Base-by-base conservation (phyloP, 2,797 vertebrate genomes). In the Salarias fasciatus region DNA sequence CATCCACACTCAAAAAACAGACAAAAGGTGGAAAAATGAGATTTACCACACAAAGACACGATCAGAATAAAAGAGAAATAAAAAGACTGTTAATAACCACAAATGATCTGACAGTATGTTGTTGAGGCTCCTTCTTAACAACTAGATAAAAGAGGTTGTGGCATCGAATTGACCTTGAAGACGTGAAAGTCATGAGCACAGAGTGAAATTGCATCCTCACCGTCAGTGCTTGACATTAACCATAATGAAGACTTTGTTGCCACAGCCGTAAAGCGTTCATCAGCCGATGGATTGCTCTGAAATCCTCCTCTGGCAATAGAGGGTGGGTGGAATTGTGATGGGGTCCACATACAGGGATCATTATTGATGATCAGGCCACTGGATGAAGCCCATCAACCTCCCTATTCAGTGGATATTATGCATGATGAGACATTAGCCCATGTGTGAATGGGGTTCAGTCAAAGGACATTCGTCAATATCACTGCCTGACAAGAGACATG, bases 201-300 rank as follows among this genome's bases (percentile, higher is more conserved):
- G 79, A 84, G 63, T 71, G 72, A 85, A 88, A 83, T 62, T 74
- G 68, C 75, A 84, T 63, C 57, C 44, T 77, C 51, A 10, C 72
- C 68, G 81, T 77, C 64, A 77, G 55, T 65, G 59, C 63, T 35
- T 4, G 31, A 80, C 71, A 79, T 77, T 81, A 77, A 75, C 72
- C 68, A 48, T 83, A 84, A 88, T 79, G 75, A 82, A 72, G 77
- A 80, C 73, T 69, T 79, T 80, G 73, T 77, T 75, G 72, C 75
- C 53, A 69, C 33, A 40, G 53, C 74, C 29, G 29, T 80, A 83
- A 84, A 86, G 69, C 75, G 75, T 78, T 79, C 71, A 84, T 82
- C 79, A 76, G 48, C 64, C 72, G 72, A 70, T 65, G 54, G 67
- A 68, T 64, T 66, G 53, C 40, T 59, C 66, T 70, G 53, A 72